Percentiles rank a stretch among this genome's conserved stretches.
Conservation (phyloP, 2,888 invertebrate genomes). For the Frankliniella fusca region DNA sequence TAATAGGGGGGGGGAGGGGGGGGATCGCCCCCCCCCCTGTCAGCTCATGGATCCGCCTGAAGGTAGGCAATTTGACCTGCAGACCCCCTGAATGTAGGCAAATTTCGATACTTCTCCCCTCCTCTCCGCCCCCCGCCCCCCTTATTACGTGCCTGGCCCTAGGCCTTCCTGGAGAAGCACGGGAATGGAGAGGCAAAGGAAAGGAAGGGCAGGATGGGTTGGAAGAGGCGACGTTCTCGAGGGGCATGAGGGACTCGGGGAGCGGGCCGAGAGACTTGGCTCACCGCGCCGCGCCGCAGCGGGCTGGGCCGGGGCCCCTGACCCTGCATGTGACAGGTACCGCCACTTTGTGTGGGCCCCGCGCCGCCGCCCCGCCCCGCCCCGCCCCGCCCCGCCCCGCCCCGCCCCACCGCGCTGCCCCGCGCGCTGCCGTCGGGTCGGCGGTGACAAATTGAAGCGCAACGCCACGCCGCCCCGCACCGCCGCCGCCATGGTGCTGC, state of each 20-base stretch:
- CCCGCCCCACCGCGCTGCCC: conserved; percentile 4
- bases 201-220: background rate
- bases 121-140: too few relatives aligned
- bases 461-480: background rate
- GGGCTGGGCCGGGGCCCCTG: background rate
- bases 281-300: background rate
- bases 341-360: conserved; percentile 14
- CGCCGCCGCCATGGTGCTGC: background rate
- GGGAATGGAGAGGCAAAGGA: too few relatives aligned
- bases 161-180: too few relatives aligned
- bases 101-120: too few relatives aligned
- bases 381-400: background rate
- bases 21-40: too few relatives aligned
- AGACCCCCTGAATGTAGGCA: too few relatives aligned
- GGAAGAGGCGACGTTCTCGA: too few relatives aligned
- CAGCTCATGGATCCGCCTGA: too few relatives aligned
- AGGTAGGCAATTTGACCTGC: too few relatives aligned
- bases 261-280: background rate
- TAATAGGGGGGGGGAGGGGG: too few relatives aligned
- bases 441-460: conserved; percentile 24
- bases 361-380: background rate
- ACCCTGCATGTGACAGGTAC: conserved; percentile 25
- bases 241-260: background rate
- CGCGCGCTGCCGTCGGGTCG: conserved; percentile 18
- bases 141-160: too few relatives aligned